Evolutionary conservation across 2,888 invertebrate species (phyloP).

Genomic region (Papilio gigon): DNA sequence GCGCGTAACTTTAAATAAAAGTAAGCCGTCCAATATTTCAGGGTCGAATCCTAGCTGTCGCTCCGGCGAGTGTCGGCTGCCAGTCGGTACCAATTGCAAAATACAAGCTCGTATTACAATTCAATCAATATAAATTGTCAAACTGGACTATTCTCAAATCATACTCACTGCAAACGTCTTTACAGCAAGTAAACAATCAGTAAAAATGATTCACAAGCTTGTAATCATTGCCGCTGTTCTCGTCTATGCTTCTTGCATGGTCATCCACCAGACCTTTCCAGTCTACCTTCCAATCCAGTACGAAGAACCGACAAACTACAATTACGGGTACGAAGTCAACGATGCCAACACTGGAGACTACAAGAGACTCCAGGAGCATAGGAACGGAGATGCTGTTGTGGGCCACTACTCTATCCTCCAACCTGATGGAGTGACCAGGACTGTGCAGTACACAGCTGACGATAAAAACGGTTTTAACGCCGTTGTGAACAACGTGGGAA

Average conservation of each 20-base stretch:
- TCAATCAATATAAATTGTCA: slow-evolving; percentile 70
- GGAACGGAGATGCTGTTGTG: slow-evolving; percentile 76
- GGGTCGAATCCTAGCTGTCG: neutral
- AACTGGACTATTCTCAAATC: neutral
- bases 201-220: slow-evolving; percentile 13
- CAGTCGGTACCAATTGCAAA: slow-evolving; percentile 62
- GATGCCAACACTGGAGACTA: slow-evolving; percentile 80
- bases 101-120: slow-evolving; percentile 71
- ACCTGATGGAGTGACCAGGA: slow-evolving; percentile 79
- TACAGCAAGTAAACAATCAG: slow-evolving; percentile 13
- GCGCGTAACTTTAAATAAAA: slow-evolving; percentile 13
- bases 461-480: slow-evolving; percentile 80
- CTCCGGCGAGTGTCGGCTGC: neutral
- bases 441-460: slow-evolving; percentile 81
- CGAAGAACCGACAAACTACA: slow-evolving; percentile 58
- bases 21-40: slow-evolving; percentile 1
- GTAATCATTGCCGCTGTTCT: slow-evolving; percentile 40
- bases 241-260: slow-evolving; percentile 64
- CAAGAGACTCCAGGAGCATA: slow-evolving; percentile 79
- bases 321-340: slow-evolving; percentile 81
- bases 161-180: slow-evolving; percentile 20
- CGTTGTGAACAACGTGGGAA: slow-evolving; percentile 67
- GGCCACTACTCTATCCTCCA: slow-evolving; percentile 81
- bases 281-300: slow-evolving; percentile 49
- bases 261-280: slow-evolving; percentile 56